Evolutionary conservation across 2,797 vertebrate genomes (phyloP), one percentile per base, ranked within the genome.

Genomic region (Melopsittacus undulatus): DNA sequence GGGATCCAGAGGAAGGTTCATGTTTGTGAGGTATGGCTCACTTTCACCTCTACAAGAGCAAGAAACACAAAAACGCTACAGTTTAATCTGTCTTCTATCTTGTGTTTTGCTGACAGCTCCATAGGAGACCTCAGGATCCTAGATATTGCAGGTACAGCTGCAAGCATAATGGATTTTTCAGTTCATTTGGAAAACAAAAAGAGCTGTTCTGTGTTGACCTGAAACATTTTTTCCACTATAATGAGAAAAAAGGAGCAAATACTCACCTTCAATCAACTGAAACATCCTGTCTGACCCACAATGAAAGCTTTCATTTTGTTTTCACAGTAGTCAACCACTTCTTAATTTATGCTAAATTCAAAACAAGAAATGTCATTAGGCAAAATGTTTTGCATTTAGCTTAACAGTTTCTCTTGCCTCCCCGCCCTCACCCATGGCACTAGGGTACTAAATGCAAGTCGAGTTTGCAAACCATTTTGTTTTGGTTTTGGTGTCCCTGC

Each of bases 101-200:
- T 38, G 46, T 90, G 40, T 67, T 94, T 86, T 79, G 49, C 68
- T 95, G 87, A 87, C 80, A 91, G 77, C 95, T 83, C 92, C 70
- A 32, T 54, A 20, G 90, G 89, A 72, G 34, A 69, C 51, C 83
- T 88, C 59, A 45, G 95, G 63, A 94, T 66, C 26, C n/a, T 73
- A 78, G 63, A 62, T 84, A 91, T 49, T 90, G 87, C 72, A 84
- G 88, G 73, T 95, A 92, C 75, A 93, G 92, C 88, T 97, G 95
- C 70, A 90, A 97, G 86, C 1, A 3, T 92, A 97, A 95, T 94
- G 86, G 92, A 84, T 89, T 96, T 94, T 94, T 92, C 89, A 95
- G 67, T 94, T 95, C 78, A 87, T 95, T 82, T 95, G 81, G 81
- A 96, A 97, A 95, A 89, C 86, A 95, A 95, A 94, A 59, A 82